Evolutionary conservation across 2,888 invertebrate species (phyloP), one percentile per base, ranked within the genome.

Genomic region (Lycaena phlaeas): DNA sequence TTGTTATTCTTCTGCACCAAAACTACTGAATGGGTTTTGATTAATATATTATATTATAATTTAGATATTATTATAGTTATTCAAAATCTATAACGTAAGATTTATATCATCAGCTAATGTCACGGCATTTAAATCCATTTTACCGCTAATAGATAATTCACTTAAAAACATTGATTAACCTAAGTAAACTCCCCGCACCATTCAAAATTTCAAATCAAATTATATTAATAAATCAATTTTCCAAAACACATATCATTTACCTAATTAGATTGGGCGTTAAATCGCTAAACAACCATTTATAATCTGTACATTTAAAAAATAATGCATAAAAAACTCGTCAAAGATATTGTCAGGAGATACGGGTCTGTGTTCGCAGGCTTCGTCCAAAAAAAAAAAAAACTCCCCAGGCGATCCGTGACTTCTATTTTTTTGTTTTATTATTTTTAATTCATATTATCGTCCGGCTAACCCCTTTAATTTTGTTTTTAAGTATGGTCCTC

Each of bases 391-490:
- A 65, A n/a, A n/a, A 81, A 77, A 79, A 74, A 69, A 55, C 53
- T 68, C 82, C 77, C 78, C 78, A 68, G 81, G 82, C 84, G 84
- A 79, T 79, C 84, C 82, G 81, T 82, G 82, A 81, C 81, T 82
- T 65, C 68, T 75, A 73, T 81, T 78, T 81, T 82, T 81, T 81
- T 78, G 71, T 74, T 81, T 81, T 81, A n/a, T 81, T 81, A 79
- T 82, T 84, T 82, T 82, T 82, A 81, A 84, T 82, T 82, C 82
- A 82, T 84, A 82, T 82, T 82, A 84, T 82, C 78, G 81, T 78
- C 75, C 67, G 74, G 81, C 79, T 79, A 79, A 81, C 79, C 84
- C 78, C 84, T 84, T 84, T 82, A 84, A 82, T 84, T 84, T 84
- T 78, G 82, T 81, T 81, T 84, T 84, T 82, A 82, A 84, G 81